Evolutionary conservation across 2,888 invertebrate species (phyloP).

Genomic region (Athripsodes cinereus): DNA sequence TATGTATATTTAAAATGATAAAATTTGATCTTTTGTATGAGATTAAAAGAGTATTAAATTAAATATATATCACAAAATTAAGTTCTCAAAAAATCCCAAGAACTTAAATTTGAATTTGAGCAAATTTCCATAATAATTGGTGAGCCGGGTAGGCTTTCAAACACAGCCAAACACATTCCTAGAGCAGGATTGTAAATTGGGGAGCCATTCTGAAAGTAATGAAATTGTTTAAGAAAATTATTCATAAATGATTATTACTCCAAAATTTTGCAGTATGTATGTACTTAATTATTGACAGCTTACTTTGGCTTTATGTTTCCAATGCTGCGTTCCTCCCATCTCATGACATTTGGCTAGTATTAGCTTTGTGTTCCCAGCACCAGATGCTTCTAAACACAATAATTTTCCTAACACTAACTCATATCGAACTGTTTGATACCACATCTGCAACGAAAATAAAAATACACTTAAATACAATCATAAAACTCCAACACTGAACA

Average conservation of each 20-base stretch:
- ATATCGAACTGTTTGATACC: constrained; percentile 77
- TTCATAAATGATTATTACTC: background rate
- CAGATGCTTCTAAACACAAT: constrained; percentile 76
- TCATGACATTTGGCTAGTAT: constrained; percentile 88
- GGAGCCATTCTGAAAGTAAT: constrained; percentile 53
- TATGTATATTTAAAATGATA: no score
- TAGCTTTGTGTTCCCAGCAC: constrained; percentile 51
- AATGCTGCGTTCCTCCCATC: constrained; percentile 86
- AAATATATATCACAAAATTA: no score
- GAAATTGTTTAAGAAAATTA: background rate
- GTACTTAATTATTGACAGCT: background rate
- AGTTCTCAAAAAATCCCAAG: constrained; percentile 45
- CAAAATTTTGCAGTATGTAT: background rate
- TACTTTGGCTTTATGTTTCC: constrained; percentile 76
- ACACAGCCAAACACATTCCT: constrained; percentile 73
- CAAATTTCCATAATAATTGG: constrained; percentile 45
- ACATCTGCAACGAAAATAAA: constrained; percentile 56
- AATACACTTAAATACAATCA: no score
- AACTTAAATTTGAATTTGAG: constrained; percentile 39
- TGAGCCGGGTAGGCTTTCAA: constrained; percentile 37
- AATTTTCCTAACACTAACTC: constrained; percentile 80
- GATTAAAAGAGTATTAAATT: no score
- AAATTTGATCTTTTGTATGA: no score
- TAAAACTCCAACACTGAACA: no score
- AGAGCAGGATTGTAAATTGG: constrained; percentile 83